Evolutionary conservation across 2,888 invertebrate species (phyloP).

Genomic region (Drosophila incognita): DNA sequence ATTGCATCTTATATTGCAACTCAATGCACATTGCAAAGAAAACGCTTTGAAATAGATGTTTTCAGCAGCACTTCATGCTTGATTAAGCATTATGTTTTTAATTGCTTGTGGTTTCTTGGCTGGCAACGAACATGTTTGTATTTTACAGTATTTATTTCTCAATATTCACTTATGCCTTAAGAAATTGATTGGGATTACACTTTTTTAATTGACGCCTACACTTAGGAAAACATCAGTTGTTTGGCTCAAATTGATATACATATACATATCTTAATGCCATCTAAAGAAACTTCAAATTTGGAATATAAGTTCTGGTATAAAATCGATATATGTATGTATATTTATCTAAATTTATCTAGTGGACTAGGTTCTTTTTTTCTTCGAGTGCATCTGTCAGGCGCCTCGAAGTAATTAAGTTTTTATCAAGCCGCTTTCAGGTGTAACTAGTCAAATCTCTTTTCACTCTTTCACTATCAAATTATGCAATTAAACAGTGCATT

Average conservation of each 20-base stretch:
- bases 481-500: conserved; percentile 79
- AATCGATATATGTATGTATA: background rate
- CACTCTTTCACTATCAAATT: conserved; percentile 71
- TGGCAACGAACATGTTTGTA: background rate
- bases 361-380: background rate
- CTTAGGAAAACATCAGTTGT: background rate
- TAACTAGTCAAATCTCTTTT: conserved; percentile 63
- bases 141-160: background rate
- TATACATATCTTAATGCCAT: background rate
- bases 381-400: background rate
- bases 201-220: background rate
- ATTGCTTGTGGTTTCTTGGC: background rate
- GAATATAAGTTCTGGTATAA: background rate
- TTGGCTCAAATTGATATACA: background rate
- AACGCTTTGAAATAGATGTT: background rate
- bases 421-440: conserved; percentile 56
- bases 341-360: background rate
- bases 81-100: conserved; percentile 17
- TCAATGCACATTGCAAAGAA: conserved; percentile 2
- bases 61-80: conserved; percentile 8
- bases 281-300: background rate
- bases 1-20: conserved; percentile 48
- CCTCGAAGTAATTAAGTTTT: conserved; percentile 10
- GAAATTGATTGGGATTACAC: background rate
- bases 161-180: background rate